phyloP scores from a whole-genome alignment of 2,888 invertebrate genomes.

The Deilephila porcellus region DNA sequence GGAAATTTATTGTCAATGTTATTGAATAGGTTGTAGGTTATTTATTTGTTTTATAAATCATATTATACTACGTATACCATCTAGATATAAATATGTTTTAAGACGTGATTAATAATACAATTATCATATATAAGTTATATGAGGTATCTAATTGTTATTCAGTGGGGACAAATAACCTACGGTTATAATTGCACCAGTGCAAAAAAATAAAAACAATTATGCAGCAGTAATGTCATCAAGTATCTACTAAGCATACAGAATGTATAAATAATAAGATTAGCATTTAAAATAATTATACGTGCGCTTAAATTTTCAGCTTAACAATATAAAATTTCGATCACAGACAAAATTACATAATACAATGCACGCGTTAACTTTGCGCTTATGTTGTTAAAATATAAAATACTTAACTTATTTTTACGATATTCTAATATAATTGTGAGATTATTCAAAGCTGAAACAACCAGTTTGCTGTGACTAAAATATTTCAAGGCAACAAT shows the following conservation, averaged over 20 bases:
- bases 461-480: conserved; percentile 74
- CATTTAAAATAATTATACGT: conserved; percentile 57
- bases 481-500: conserved; percentile 76
- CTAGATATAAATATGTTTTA: neutral
- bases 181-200: neutral
- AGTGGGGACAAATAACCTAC: neutral
- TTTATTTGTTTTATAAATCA: neutral
- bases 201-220: neutral
- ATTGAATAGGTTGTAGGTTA: neutral
- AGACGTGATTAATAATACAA: neutral
- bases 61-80: neutral
- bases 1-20: conserved; percentile 23
- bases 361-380: conserved; percentile 72
- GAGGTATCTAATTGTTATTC: neutral
- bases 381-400: conserved; percentile 75
- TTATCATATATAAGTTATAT: neutral
- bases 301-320: conserved; percentile 76
- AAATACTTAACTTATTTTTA: conserved; percentile 78
- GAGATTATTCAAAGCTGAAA: conserved; percentile 77
- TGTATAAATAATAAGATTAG: conserved; percentile 57
- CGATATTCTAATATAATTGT: conserved; percentile 71
- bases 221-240: neutral
- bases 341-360: conserved; percentile 83
- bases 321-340: conserved; percentile 83
- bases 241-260: conserved; percentile 51